These are phyloP conservation scores for Apodemus agrarius DNA, from an alignment of 2,797 vertebrate genomes.

Conservation along the genomic window DNA sequence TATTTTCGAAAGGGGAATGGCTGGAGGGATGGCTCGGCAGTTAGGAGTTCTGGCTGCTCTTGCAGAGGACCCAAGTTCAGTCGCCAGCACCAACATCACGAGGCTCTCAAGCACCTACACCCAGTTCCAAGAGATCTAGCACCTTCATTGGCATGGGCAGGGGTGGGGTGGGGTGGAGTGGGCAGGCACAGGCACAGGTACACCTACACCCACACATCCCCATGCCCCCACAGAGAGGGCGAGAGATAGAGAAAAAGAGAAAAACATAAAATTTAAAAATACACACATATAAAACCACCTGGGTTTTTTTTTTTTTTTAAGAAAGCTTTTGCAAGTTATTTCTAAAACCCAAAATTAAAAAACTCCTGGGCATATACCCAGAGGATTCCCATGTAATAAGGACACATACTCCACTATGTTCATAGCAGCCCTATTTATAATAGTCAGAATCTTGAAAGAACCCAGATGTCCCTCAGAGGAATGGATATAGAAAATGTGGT, in stretches of 20 bases:
- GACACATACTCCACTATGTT: too few relatives aligned
- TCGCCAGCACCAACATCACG: not conserved
- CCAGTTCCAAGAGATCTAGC: not conserved
- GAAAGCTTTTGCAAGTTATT: conserved; percentile 30
- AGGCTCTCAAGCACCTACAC: not conserved
- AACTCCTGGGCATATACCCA: not conserved
- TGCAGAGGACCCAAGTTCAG: not conserved
- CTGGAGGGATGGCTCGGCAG: not conserved
- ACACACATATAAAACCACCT: not conserved
- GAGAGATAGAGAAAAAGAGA: not conserved
- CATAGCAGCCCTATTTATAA: too few relatives aligned
- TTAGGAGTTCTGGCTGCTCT: not conserved
- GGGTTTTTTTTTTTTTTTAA: not conserved
- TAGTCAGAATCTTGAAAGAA: too few relatives aligned
- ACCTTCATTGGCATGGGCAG: not conserved
- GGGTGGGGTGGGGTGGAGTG: too few relatives aligned
- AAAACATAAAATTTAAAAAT: not conserved
- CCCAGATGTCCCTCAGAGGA: too few relatives aligned
- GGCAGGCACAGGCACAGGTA: too few relatives aligned
- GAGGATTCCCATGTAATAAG: too few relatives aligned
- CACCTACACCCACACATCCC: not conserved
- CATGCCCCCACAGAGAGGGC: not conserved
- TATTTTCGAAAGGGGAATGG: not conserved
- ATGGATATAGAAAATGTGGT: too few relatives aligned
- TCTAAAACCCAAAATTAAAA: not conserved